Base-by-base conservation (phyloP, 2,113 vertebrate genomes). In the Strigops habroptila region DNA sequence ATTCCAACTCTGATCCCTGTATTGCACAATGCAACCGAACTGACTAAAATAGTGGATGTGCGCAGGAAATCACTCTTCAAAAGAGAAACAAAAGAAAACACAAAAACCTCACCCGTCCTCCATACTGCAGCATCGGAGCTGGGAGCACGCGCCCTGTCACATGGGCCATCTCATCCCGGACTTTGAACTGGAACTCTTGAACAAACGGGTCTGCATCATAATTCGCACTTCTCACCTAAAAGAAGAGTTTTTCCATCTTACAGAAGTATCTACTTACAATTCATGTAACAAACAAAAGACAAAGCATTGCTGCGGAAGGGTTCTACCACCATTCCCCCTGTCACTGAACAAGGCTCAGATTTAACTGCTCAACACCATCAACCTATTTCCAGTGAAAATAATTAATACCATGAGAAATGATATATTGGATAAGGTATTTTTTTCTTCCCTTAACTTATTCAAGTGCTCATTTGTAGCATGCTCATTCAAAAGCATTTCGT, bases 101-200 rank as follows among this genome's bases (percentile, higher is more conserved):
- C 10, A 28, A 53, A 81, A 60, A 10, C 95, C 98, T 98, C 99
- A 99, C 99, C 99, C 99, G 98, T 97, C 99, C 99, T 97, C 99
- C 99, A 39, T 99, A 99, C 91, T 99, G 99, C 97, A 99, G 97
- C 99, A 99, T 99, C 14, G 99, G 99, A 86, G 99, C 99, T 44
- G 99, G 99, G 94, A 99, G 99, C 94, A 99, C 99, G 3, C 99
- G 99, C 68, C 99, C 99, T 0, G 99, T 99, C 97, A 99, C 99
- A 1, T 99, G 99, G 84, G 99, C 99, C 99, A 99, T 99, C 98
- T 99, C 99, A 96, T 99, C 99, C 62, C 99, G 98, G 39, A 99
- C 99, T 84, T 99, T 99, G 98, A 99, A 99, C 90, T 99, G 99
- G 98, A 99, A 99, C 96, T 99, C 99, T 96, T 99, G 99, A 64